These are phyloP conservation scores for Dolichotis patagonum DNA, from an alignment of 2,113 vertebrate species.

Conservation along the genomic window DNA sequence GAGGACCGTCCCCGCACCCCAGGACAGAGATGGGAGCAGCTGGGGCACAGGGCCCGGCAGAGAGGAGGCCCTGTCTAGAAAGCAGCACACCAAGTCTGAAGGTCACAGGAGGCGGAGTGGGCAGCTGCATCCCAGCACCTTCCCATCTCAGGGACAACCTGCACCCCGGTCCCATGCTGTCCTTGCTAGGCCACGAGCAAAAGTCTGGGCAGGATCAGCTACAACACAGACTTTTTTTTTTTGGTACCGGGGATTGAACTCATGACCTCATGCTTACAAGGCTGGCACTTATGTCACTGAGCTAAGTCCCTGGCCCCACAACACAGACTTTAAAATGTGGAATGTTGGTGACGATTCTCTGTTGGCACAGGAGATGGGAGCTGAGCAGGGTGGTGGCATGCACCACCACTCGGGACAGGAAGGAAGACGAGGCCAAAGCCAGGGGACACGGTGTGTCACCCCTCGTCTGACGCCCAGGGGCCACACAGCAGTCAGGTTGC, in stretches of 20 bases:
- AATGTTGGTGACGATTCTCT: background rate
- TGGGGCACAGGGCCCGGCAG: background rate
- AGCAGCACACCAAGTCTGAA: constrained; percentile 23
- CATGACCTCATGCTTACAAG: too few relatives aligned
- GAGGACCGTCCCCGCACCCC: background rate
- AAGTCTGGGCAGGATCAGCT: background rate
- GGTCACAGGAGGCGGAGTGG: background rate
- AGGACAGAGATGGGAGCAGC: background rate
- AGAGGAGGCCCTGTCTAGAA: background rate
- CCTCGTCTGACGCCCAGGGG: background rate
- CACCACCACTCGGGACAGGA: background rate
- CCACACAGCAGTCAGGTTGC: background rate
- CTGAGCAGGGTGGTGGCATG: background rate
- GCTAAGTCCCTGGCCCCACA: background rate
- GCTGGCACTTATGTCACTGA: too few relatives aligned
- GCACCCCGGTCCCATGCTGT: background rate
- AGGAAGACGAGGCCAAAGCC: background rate
- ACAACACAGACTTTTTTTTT: background rate
- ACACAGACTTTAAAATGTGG: background rate
- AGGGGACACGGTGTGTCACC: background rate
- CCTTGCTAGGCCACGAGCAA: background rate
- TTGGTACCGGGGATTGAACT: too few relatives aligned
- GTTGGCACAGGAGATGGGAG: background rate
- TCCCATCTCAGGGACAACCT: background rate
- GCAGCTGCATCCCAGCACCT: background rate